Percentiles rank a stretch among this genome's conserved stretches.
phyloP scores from a whole-genome alignment of 2,888 invertebrate genomes.

The Stegophylla sp. region DNA sequence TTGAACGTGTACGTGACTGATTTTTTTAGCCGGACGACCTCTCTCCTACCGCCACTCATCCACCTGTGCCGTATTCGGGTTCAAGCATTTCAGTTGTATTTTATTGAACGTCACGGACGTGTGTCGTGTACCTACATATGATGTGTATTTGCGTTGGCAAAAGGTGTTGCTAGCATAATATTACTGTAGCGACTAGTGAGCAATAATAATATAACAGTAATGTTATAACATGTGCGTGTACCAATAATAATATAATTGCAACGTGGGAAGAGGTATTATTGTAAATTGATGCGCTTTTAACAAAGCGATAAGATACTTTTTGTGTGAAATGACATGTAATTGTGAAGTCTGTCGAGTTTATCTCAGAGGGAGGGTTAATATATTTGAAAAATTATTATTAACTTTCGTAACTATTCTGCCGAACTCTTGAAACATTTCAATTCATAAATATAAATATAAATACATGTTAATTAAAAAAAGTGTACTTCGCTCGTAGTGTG shows the following conservation, averaged over 20 bases:
- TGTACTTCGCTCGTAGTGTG: no score
- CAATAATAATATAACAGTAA: background rate
- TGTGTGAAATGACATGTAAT: no score
- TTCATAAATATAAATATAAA: no score
- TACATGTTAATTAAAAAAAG: no score
- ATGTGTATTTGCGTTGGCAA: background rate
- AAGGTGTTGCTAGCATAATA: background rate
- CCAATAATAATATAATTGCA: background rate
- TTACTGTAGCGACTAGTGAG: background rate
- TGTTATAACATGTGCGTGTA: background rate
- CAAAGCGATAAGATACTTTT: no score
- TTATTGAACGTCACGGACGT: constrained; percentile 25
- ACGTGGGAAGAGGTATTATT: background rate
- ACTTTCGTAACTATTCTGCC: no score
- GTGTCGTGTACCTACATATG: constrained; percentile 4
- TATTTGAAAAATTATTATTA: no score
- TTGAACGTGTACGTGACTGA: background rate
- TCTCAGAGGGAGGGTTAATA: no score
- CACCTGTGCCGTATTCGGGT: background rate
- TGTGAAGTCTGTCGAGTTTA: no score
- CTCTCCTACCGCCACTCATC: background rate
- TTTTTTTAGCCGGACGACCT: background rate
- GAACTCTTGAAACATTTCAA: no score
- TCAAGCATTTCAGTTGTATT: constrained; percentile 5
- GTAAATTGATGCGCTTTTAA: background rate